Conservation (phyloP, 1,140 invertebrate species). For the roundworm (Caenorhabditis elegans) region WBcel235 BX284606.5:13767501-13768000, state of each 20-base stretch:
- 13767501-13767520: slow-evolving; percentile 22
- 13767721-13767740: background rate
- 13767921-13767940: slow-evolving; percentile 51
- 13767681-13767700: background rate
- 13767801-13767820: slow-evolving; percentile 66
- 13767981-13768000: too few species aligned
- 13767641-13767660: background rate
- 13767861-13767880: slow-evolving; percentile 63
- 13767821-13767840: slow-evolving; percentile 61
- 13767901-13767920: slow-evolving; percentile 64
- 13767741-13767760: background rate
- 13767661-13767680: background rate
- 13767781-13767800: slow-evolving; percentile 66
- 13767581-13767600: too few species aligned
- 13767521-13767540: slow-evolving; percentile 15
- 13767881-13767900: slow-evolving; percentile 62
- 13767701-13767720: background rate
- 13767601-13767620: too few species aligned
- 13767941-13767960: background rate
- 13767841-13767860: slow-evolving; percentile 60
- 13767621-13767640: background rate
- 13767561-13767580: too few species aligned
- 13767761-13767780: background rate
- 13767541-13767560: background rate
- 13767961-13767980: too few species aligned